These are phyloP conservation scores for Tauraco hartlaubi DNA, from an alignment of 2,797 vertebrate genomes.

Conservation along the genomic window DNA sequence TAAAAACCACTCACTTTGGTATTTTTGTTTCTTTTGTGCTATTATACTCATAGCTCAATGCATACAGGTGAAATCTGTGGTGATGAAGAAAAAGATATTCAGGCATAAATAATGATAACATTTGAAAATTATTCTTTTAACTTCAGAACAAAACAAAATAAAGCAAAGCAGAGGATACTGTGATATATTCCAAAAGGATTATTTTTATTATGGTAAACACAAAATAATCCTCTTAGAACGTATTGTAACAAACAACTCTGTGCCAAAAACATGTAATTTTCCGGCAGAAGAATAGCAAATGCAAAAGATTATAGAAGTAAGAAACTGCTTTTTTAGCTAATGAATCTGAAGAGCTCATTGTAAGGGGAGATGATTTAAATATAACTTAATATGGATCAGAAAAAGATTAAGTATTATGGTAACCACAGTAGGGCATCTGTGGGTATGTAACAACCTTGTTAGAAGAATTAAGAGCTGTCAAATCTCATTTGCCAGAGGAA, in stretches of 20 bases:
- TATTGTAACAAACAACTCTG: background rate
- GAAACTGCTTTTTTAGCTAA: background rate
- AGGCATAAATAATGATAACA: background rate
- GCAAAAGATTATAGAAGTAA: background rate
- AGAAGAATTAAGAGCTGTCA: background rate
- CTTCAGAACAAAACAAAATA: background rate
- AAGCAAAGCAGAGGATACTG: background rate
- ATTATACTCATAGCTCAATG: background rate
- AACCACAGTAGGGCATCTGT: background rate
- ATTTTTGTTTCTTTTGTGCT: background rate
- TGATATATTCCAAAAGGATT: background rate
- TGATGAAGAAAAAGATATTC: background rate
- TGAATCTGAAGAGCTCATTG: background rate
- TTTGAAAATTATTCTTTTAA: background rate
- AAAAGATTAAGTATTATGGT: background rate
- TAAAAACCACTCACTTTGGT: background rate
- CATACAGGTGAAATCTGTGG: background rate
- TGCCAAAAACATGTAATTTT: background rate
- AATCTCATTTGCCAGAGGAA: background rate
- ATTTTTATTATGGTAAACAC: background rate
- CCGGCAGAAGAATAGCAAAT: background rate
- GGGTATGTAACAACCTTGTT: background rate
- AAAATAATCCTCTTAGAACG: background rate
- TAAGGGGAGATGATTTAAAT: background rate
- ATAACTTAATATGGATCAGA: background rate